Evolutionary conservation across 2,888 invertebrate species (phyloP).

Genomic region (Iphiclides podalirius): DNA sequence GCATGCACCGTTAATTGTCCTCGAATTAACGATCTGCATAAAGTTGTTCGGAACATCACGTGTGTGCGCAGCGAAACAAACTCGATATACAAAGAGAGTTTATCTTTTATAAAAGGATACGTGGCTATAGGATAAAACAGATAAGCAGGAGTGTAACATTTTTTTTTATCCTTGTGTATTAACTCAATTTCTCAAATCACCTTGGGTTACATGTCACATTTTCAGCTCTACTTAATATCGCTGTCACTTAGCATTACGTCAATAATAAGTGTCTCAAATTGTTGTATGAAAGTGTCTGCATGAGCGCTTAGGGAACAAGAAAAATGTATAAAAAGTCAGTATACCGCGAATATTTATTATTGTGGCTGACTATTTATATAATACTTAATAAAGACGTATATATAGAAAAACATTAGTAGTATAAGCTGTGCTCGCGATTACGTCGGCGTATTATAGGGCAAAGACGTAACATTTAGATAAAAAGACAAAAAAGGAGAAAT

Average conservation of each 20-base stretch:
- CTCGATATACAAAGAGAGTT: background rate
- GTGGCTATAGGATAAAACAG: background rate
- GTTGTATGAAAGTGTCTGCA: constrained; percentile 22
- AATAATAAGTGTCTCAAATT: constrained; percentile 18
- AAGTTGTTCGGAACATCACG: constrained; percentile 3
- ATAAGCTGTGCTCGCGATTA: too few species aligned
- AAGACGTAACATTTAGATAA: too few species aligned
- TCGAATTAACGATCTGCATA: constrained; percentile 15
- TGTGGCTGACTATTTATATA: too few species aligned
- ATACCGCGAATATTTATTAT: too few species aligned
- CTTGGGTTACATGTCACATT: constrained; percentile 13
- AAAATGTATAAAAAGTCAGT: constrained; percentile 25
- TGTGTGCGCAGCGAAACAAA: background rate
- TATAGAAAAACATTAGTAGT: too few species aligned
- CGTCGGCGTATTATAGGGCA: too few species aligned
- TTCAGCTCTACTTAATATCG: constrained; percentile 20
- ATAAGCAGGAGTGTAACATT: too few species aligned
- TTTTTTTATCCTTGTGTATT: background rate
- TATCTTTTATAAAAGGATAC: background rate
- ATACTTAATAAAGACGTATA: too few species aligned
- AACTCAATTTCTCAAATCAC: constrained; percentile 9
- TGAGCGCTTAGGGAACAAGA: constrained; percentile 22
- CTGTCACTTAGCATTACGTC: constrained; percentile 21
- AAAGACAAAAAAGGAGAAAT: too few species aligned
- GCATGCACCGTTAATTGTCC: constrained; percentile 16